Evolutionary conservation across 2,797 vertebrate species (phyloP), one percentile per base, ranked within the genome.

Genomic region (Anguilla marmorata): DNA sequence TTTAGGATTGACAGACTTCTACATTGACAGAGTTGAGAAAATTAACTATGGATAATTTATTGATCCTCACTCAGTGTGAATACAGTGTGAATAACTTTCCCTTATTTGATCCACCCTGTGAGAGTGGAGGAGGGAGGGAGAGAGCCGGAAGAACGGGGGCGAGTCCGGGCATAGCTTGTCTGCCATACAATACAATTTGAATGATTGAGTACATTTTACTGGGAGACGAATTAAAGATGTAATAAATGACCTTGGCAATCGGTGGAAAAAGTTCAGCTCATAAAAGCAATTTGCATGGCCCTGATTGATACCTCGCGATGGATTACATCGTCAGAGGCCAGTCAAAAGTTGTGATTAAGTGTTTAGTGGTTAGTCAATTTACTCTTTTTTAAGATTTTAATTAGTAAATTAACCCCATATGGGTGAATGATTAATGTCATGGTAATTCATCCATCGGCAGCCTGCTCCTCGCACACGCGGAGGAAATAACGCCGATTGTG

Each of bases 381-480:
- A 92, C 92, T 96, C 93, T 95, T 86, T 86, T 96, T 97, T 95
- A 94, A 92, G 87, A 96, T 97, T 98, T 97, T 97, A 98, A 98
- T 98, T 98, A 98, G 97, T 96, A 98, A 98, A 97, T 97, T 96
- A 98, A 95, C 96, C 94, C 93, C 96, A 97, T 94, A 95, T 95
- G 96, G 95, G 96, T 93, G 89, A 95, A 96, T 97, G 97, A 98
- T 97, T 97, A 96, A 97, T 97, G 96, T 90, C 91, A 93, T 94
- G 93, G 94, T 96, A 95, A 97, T 94, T 95, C 94, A 95, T 92
- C 90, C 91, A 84, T 90, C 79, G 92, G 91, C 54, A 85, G 89
- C 60, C 83, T n/a, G 72, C 9, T 33, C 45, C 82, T 58, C 45
- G 88, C 76, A 9, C 6, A 83, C 85, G 80, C 45, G 60, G 27